Percentiles rank a stretch among this genome's conserved stretches.
Evolutionary conservation across 2,797 vertebrate genomes (phyloP).

Genomic region (Miichthys miiuy): DNA sequence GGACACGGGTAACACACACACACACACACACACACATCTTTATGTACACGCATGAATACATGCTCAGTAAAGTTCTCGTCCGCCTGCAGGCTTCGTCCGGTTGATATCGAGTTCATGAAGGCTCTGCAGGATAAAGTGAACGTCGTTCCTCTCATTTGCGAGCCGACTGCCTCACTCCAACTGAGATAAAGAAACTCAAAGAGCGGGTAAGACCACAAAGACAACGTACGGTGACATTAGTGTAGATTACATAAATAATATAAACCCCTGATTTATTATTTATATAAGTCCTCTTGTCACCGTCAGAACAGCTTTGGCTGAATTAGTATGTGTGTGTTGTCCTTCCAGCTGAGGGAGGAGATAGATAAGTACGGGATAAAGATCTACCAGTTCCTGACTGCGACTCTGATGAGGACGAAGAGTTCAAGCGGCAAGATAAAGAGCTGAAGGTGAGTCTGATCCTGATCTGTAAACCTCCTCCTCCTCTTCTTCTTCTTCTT

Average conservation of each 20-base stretch:
- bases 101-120: slow-evolving; percentile 97
- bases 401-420: slow-evolving; percentile 96
- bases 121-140: slow-evolving; percentile 96
- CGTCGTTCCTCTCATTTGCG: slow-evolving; percentile 94
- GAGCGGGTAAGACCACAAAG: slow-evolving; percentile 87
- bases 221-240: not conserved
- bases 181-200: slow-evolving; percentile 94
- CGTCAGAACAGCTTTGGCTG: not conserved
- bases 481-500: no score
- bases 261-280: not conserved
- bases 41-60: not conserved
- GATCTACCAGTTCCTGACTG: slow-evolving; percentile 96
- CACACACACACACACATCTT: not conserved
- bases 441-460: slow-evolving; percentile 90
- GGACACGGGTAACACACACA: slow-evolving; percentile 91
- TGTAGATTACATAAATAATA: not conserved
- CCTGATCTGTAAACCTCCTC: not conserved
- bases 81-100: slow-evolving; percentile 89
- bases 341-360: slow-evolving; percentile 91
- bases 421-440: slow-evolving; percentile 94
- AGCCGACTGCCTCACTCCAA: slow-evolving; percentile 95
- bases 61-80: not conserved
- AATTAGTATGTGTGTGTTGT: slow-evolving; percentile 12
- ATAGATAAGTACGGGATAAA: slow-evolving; percentile 95
- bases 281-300: not conserved